phyloP scores from a whole-genome alignment of 2,797 vertebrate species.

The Sebastes diaconus region DNA sequence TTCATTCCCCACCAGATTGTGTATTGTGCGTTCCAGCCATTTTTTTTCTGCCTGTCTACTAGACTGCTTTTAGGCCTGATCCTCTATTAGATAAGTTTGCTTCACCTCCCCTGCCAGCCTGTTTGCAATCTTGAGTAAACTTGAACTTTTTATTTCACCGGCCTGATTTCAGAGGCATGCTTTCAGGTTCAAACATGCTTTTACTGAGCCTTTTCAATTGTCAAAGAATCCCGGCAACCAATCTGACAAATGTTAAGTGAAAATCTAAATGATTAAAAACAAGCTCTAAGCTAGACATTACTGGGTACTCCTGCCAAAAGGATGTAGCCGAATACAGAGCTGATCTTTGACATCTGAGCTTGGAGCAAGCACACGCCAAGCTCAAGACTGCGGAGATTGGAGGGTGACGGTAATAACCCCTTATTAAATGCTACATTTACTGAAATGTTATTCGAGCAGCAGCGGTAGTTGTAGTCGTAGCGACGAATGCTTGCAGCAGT shows the following conservation, averaged over 20 bases:
- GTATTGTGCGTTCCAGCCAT: neutral
- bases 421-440: slow-evolving; percentile 30
- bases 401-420: neutral
- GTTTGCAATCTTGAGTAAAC: neutral
- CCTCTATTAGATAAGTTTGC: neutral
- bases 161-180: neutral
- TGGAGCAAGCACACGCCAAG: neutral
- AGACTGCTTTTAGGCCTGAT: neutral
- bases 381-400: slow-evolving; percentile 11
- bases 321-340: neutral
- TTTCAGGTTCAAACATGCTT: neutral
- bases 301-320: neutral
- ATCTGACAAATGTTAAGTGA: slow-evolving; percentile 1
- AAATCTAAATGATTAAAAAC: slow-evolving; percentile 21
- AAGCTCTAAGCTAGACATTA: neutral
- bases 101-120: neutral
- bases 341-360: slow-evolving; percentile 8
- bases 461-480: neutral
- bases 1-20: neutral
- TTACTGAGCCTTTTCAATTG: neutral
- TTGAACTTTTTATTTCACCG: neutral
- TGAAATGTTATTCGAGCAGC: neutral
- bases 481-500: slow-evolving; percentile 3
- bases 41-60: neutral
- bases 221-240: slow-evolving; percentile 14